Conservation (phyloP, 2,888 invertebrate genomes). For the Exocentrus adspersus region DNA sequence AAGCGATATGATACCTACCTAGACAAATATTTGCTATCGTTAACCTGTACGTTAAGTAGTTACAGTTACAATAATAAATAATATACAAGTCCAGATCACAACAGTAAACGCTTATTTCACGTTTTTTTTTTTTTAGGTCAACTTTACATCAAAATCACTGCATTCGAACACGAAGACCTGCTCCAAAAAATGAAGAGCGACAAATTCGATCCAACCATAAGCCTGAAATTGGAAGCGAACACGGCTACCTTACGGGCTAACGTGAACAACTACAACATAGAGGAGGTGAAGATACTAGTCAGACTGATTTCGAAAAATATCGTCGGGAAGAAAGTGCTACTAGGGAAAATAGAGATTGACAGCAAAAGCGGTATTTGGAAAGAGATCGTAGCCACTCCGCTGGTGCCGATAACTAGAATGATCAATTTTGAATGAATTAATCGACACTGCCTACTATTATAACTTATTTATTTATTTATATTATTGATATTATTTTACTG, state of each 20-base stretch:
- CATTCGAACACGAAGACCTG: conserved; percentile 71
- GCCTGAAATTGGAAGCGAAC: conserved; percentile 78
- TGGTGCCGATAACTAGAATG: conserved; percentile 70
- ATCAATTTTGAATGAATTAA: conserved; percentile 71
- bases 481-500: no score
- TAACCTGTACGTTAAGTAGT: no score
- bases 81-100: no score
- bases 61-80: no score
- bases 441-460: no score
- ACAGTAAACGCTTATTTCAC: no score
- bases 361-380: conserved; percentile 74
- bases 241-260: conserved; percentile 71
- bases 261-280: conserved; percentile 71
- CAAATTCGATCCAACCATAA: conserved; percentile 77
- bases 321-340: conserved; percentile 74
- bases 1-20: no score
- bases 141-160: conserved; percentile 80
- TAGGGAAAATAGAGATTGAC: conserved; percentile 75
- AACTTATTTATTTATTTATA: conserved; percentile 26
- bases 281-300: conserved; percentile 73
- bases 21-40: no score
- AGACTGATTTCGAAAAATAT: conserved; percentile 74
- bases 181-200: conserved; percentile 75
- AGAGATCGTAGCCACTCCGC: conserved; percentile 68
- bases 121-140: conserved; percentile 66